Evolutionary conservation across 2,888 invertebrate genomes (phyloP), one percentile per base, ranked within the genome.

Genomic region (Parascotia fuliginaria): DNA sequence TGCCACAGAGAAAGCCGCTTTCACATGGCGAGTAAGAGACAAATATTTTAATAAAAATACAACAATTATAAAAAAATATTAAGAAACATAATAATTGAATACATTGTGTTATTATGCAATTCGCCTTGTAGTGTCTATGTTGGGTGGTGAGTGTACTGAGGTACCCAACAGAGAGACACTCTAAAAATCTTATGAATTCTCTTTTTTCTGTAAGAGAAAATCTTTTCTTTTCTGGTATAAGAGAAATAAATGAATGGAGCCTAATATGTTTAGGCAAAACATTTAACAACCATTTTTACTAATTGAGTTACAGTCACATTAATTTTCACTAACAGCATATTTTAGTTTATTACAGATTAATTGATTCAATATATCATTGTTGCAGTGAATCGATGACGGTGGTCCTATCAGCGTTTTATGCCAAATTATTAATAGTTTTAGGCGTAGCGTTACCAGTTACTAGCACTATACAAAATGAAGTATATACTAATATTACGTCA

Each of bases 371-470:
- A 65, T 61, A 70, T 70, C 57, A 69, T 80, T 84, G 81, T 91
- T 91, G 69, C 88, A 94, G 94, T 70, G 94, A 94, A 85, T 93
- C 93, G 60, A 88, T 94, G 83, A 93, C 93, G 43, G 89, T 93
- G 49, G 92, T 93, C 40, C 76, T 95, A 69, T 95, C 95, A 79
- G 94, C 94, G 34, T 92, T 95, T 76, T 95, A 95, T 75, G 94
- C 94, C 15, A 94, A 95, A 79, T 84, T 95, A 64, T 81, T 95
- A 77, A 94, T 95, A 64, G 94, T 95, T 50, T 85, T 94, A 81
- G 95, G 95, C 34, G 86, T 94, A 57, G 94, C 94, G 3, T 85
- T 95, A 39, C 95, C 95, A 0, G 80, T 95, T 34, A 93, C 95
- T 0, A 94, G 95, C 80, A 93, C 94, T 31, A 93, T 94, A 69